Evolutionary conservation across 2,113 vertebrate species (phyloP), one percentile per base, ranked within the genome.

Genomic region (Neoarius graeffei): DNA sequence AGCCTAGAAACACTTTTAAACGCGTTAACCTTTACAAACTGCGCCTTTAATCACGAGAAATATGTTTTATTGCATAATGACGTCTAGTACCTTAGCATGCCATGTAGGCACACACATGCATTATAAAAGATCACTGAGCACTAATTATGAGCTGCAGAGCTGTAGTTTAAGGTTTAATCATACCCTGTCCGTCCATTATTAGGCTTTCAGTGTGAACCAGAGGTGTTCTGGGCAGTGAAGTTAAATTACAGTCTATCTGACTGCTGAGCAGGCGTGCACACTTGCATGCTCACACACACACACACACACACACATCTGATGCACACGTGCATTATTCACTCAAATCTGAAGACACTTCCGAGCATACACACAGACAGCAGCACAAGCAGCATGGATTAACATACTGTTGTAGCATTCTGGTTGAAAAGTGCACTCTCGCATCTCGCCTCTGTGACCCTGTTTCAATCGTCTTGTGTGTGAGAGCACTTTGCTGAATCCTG

Each of bases 281-380:
- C 80, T 82, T 74, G 54, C 79, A 59, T 35, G 57, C 54, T 19
- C 27, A 30, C 52, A 9, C n/a, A 9, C 3, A 57, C n/a, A 30
- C n/a, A 30, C 74, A 81, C 35, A 87, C 90, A 13, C 56, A 89
- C 81, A 76, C 48, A 56, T 27, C 56, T 23, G 48, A 84, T 85
- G 86, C 83, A 87, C 88, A 89, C 85, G 89, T 84, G 66, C 60
- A 88, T 89, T 60, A 88, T 91, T 85, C 67, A 86, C 85, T 83
- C 42, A 82, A 81, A 85, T 57, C 35, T 59, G 56, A 57, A 30
- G 54, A 80, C 30, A 81, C 30, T 81, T 81, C 30, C 23, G 52
- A 56, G 83, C 30, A 85, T 30, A 86, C 42, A 86, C 52, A 30
- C 62, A 73, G 3, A 79, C 52, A 80, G 52, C 52, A 57, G 27